Conservation (phyloP, 1,140 invertebrate species). For the Pachyrhynchus sulphureomaculatus region DNA sequence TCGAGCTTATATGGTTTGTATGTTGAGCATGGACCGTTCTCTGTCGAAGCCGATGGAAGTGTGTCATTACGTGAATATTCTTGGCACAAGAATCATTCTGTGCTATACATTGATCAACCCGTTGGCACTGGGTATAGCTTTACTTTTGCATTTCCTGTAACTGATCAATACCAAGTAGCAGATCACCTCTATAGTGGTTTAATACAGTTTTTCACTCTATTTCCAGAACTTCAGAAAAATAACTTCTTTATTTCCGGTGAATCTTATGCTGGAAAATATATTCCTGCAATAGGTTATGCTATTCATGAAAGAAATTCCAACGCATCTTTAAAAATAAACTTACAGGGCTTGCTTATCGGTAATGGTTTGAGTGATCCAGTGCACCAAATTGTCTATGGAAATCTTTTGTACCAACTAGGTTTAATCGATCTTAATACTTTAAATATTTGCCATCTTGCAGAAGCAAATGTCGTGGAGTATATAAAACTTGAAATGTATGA, state of each 20-base stretch:
- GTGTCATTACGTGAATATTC: conserved; percentile 60
- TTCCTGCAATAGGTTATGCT: conserved; percentile 70
- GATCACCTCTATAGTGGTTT: conserved; percentile 64
- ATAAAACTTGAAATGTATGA: conserved; percentile 61
- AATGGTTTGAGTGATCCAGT: conserved; percentile 80
- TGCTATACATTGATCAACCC: conserved; percentile 84
- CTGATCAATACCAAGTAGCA: conserved; percentile 66
- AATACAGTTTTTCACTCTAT: conserved; percentile 70
- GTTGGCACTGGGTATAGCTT: conserved; percentile 80
- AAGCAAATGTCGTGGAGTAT: conserved; percentile 42
- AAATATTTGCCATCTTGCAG: conserved; percentile 29
- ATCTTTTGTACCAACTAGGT: conserved; percentile 74
- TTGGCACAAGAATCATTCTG: conserved; percentile 70
- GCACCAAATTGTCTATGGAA: conserved; percentile 55
- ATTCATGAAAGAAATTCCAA: conserved; percentile 68
- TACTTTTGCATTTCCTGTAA: conserved; percentile 62
- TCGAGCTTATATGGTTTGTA: conserved; percentile 71
- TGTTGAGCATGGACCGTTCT: conserved; percentile 65
- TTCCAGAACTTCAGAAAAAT: too few relatives aligned
- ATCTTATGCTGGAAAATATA: too few relatives aligned
- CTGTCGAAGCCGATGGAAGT: conserved; percentile 48
- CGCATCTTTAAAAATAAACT: conserved; percentile 62
- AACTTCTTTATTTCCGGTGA: too few relatives aligned
- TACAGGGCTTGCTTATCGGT: conserved; percentile 76
- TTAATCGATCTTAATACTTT: conserved; percentile 65